phyloP scores from a whole-genome alignment of 2,113 vertebrate genomes.

The Arenaria interpres region DNA sequence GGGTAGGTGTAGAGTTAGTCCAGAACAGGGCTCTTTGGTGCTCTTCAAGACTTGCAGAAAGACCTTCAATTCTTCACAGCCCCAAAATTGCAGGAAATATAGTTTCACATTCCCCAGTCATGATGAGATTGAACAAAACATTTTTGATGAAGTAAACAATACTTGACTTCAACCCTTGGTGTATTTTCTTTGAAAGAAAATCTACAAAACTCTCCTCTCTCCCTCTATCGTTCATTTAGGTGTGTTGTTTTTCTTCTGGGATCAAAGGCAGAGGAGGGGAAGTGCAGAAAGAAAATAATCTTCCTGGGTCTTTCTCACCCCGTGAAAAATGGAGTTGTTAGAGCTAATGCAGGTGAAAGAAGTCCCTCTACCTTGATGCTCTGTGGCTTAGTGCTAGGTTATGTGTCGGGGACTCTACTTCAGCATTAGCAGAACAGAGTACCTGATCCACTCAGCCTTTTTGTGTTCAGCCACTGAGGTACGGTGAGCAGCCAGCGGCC shows the following conservation, averaged over 20 bases:
- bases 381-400: neutral
- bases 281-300: neutral
- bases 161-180: neutral
- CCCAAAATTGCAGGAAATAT: neutral
- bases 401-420: neutral
- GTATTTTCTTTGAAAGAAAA: neutral
- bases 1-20: neutral
- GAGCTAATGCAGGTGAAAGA: neutral
- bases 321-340: neutral
- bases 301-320: neutral
- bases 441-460: neutral
- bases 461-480: neutral
- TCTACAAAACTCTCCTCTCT: neutral
- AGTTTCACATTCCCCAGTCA: neutral
- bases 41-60: neutral
- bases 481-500: neutral
- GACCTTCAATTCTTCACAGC: neutral
- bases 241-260: neutral
- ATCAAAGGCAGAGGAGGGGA: neutral
- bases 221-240: neutral
- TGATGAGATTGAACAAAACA: neutral
- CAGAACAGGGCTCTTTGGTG: neutral
- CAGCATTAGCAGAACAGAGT: neutral
- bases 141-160: neutral
- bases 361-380: rapidly evolving